Percentiles rank a stretch among this genome's conserved stretches.
These are phyloP conservation scores for Indicator indicator DNA, from an alignment of 2,113 vertebrate species.

Conservation along the genomic window DNA sequence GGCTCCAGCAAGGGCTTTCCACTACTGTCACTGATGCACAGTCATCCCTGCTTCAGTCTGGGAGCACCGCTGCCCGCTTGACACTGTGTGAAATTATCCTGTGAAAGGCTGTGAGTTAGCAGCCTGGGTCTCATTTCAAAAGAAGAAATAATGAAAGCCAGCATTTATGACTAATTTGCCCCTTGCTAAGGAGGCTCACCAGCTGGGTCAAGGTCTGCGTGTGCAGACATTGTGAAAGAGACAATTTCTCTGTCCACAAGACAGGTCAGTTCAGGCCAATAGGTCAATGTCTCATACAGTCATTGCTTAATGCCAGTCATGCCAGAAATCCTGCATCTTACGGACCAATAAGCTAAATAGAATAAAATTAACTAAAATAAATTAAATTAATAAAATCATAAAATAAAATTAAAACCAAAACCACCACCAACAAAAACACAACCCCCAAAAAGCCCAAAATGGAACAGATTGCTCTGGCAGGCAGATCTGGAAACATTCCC, in stretches of 20 bases:
- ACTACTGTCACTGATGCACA: rapidly evolving
- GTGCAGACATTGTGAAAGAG: neutral
- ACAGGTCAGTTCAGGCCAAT: neutral
- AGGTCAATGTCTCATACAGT: neutral
- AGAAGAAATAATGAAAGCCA: neutral
- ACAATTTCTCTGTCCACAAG: neutral
- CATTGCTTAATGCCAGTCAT: neutral
- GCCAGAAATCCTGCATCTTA: neutral
- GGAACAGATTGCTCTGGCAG: neutral
- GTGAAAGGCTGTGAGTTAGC: neutral
- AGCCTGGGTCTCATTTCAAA: neutral
- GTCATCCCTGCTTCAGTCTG: neutral
- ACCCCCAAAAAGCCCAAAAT: neutral
- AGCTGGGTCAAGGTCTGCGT: neutral
- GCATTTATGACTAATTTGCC: neutral
- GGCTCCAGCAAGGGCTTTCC: rapidly evolving
- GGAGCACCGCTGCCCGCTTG: rapidly evolving
- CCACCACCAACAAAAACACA: too few relatives aligned
- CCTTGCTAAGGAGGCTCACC: neutral
- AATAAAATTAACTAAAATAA: neutral
- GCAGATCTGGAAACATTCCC: neutral
- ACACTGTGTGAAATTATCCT: neutral
- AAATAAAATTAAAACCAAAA: neutral
- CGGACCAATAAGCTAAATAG: neutral
- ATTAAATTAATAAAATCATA: neutral